Evolutionary conservation across 2,797 vertebrate genomes (phyloP), one percentile per base, ranked within the genome.

Genomic region (Schizopygopsis pylzovi): DNA sequence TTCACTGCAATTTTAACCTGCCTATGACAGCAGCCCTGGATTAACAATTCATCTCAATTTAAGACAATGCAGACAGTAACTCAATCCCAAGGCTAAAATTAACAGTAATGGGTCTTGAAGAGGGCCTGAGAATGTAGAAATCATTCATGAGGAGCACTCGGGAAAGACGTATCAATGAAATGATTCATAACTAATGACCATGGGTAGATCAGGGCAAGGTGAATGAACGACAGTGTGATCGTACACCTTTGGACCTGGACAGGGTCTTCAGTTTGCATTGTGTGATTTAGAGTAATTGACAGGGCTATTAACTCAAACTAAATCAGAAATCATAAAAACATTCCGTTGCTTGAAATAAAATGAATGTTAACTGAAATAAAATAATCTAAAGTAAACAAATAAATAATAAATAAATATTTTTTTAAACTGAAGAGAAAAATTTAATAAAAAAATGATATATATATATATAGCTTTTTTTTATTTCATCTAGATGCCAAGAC

Each of bases 41-140:
- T 88, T 81, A 86, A 88, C 89, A 87, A 84, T 87, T 90, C 52
- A 90, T 87, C 77, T 82, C 73, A 16, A 85, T 54, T 77, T 63
- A 79, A 86, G 81, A 79, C 72, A 84, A 80, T 77, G 54, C 87
- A 37, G 18, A 63, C 25, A 28, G 89, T n/a, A 81, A 83, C 82
- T 81, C 59, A 81, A 81, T 39, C 73, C 61, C 22, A 1, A 78
- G 49, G 76, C 68, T 86, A 82, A 82, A 79, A 73, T 88, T 33
- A 86, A 87, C 81, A 22, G 61, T 86, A 79, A 84, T 84, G 83
- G 76, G 76, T 79, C 37, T 79, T 33, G 47, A 78, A 52, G 9
- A 85, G 70, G 80, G 39, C 88, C 82, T 88, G 83, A 71, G 73
- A 87, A 81, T 33, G 22, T 72, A 81, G 83, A 87, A 90, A 87